A percentile compares a stretch with the other conserved stretches of the same genome.
Conservation (phyloP, 2,113 vertebrate species). For the Mormyrus iriodes region DNA sequence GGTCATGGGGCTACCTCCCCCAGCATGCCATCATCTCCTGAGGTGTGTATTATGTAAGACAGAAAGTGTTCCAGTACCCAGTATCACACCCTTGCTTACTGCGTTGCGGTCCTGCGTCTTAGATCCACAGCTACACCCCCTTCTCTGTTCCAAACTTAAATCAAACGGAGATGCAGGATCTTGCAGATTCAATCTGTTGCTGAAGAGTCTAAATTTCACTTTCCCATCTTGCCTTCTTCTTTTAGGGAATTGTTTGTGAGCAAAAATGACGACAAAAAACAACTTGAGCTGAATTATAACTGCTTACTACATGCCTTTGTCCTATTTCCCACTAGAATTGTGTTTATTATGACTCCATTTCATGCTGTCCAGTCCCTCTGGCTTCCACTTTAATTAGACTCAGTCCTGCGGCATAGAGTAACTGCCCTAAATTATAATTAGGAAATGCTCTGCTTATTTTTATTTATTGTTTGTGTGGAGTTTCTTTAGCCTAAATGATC, state of each 20-base stretch:
- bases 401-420: not conserved
- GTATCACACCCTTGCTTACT: not conserved
- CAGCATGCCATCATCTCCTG: not conserved
- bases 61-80: not conserved
- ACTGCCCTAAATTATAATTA: not conserved
- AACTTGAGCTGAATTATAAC: not conserved
- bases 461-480: not conserved
- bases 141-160: not conserved
- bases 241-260: not conserved
- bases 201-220: not conserved
- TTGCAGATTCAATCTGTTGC: not conserved
- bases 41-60: not conserved
- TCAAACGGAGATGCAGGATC: not conserved
- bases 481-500: not conserved
- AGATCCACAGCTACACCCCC: not conserved
- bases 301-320: not conserved
- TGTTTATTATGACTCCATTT: conserved; percentile 5
- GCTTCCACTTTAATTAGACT: conserved; percentile 21
- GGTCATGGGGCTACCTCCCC: not conserved
- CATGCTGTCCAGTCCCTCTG: not conserved
- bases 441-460: not conserved
- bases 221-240: not conserved
- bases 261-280: not conserved
- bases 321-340: conserved; percentile 6
- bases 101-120: not conserved